Base-by-base conservation (phyloP, 2,888 invertebrate genomes). In the Ptychoptera contaminata region DNA sequence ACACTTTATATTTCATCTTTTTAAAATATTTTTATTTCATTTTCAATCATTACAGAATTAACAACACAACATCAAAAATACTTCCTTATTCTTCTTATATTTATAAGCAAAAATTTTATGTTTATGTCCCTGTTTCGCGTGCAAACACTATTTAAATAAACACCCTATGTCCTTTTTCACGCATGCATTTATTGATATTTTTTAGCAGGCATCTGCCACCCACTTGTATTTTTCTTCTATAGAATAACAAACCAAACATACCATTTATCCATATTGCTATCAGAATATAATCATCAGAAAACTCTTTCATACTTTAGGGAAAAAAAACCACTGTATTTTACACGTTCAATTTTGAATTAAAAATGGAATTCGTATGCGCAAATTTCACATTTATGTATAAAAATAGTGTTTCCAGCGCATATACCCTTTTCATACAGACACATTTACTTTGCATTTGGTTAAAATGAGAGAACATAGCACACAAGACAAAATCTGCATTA, bases 151-250 rank as follows among this genome's bases (percentile, higher is more conserved):
- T n/a, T n/a, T n/a, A n/a, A n/a, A n/a, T 23, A 4, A 6, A 14
- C 14, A 35, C 35, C n/a, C 35, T 12, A n/a, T 35, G 35, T 35
- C 37, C 42, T 34, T 32, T 39, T 46, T 34, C 42, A 43, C 46
- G 46, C 46, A 46, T 46, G 39, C 43, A 43, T 46, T 46, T 46
- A 46, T 46, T 46, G 46, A 42, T 42, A 14, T 46, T 43, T 43
- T 42, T 39, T 32, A 23, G 12, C 34, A 32, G n/a, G 14, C 35
- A 38, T 14, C 38, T 6, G 16, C n/a, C 35, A 34, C 16, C 43
- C 16, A 34, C n/a, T 34, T 10, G 4, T 11, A 34, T 23, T 23
- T 5, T 23, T 3, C 23, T 23, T 23, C 23, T 23, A 23, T 23
- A 23, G 23, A 23, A 23, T 23, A 23, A 23, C 23, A 23, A 23